These are phyloP conservation scores for Stylophora pistillata DNA, from an alignment of 64 coral and sea anemone genomes.

Conservation along the genomic window DNA sequence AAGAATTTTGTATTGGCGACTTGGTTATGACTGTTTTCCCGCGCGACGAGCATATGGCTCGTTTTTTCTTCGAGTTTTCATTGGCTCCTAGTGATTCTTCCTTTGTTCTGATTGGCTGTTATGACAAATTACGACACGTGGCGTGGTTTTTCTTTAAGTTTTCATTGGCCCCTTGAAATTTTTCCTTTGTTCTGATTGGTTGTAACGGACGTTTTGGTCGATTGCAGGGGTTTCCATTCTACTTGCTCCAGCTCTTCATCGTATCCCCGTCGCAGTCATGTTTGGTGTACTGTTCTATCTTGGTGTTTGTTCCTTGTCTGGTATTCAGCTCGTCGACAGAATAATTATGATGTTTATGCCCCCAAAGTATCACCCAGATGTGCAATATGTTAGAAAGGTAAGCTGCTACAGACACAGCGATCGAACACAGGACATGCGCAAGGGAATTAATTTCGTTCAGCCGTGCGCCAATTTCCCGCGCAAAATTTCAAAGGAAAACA, in stretches of 20 bases:
- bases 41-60: background rate
- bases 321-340: slow-evolving; percentile 82
- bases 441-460: too few relatives aligned
- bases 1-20: too few relatives aligned
- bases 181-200: too few relatives aligned
- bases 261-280: slow-evolving; percentile 79
- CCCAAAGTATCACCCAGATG: slow-evolving; percentile 95
- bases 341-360: slow-evolving; percentile 97
- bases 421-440: too few relatives aligned
- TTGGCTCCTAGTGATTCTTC: too few relatives aligned
- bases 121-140: too few relatives aligned
- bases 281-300: slow-evolving; percentile 92
- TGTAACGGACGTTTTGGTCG: background rate
- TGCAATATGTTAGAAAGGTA: slow-evolving; percentile 97
- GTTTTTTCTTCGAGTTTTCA: background rate
- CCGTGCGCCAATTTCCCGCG: too few relatives aligned
- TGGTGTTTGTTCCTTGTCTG: slow-evolving; percentile 76
- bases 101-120: too few relatives aligned
- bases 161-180: too few relatives aligned
- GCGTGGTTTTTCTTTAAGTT: background rate
- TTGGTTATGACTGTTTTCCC: too few relatives aligned
- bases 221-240: slow-evolving; percentile 82
- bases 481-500: too few relatives aligned
- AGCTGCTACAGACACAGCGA: background rate
- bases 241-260: slow-evolving; percentile 75